Base-by-base conservation (phyloP, 2,888 invertebrate genomes). In the Anthoptus insignis region DNA sequence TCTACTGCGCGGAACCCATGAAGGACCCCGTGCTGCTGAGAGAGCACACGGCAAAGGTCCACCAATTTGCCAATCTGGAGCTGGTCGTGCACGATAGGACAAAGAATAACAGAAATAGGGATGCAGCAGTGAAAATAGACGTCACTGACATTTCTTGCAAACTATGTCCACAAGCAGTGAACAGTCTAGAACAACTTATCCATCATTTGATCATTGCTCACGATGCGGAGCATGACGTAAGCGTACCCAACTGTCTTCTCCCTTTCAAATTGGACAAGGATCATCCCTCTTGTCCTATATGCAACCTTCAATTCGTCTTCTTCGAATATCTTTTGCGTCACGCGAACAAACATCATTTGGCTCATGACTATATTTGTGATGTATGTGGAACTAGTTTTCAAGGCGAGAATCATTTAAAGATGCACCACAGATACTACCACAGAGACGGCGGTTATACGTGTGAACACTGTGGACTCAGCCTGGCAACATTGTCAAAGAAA, bases 301-400 rank as follows among this genome's bases (percentile, higher is more conserved):
- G 93, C 64, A 77, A 90, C 50, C 80, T 84, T 71, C 91, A 89
- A 60, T 93, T 93, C 47, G 87, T 84, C 0, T 93, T 90, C 78
- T 93, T 93, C 58, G 92, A 92, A 69, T 91, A 91, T 60, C 68
- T 93, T 0, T 73, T 93, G 0, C 77, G 92, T 0, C 93, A 93
- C 60, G 90, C 92, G 0, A 93, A 93, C 60, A 93, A 92, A 64
- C 79, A 90, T 21, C 92, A 93, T 64, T 72, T 93, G 0, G 83
- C 87, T 0, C 93, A 93, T n/a, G 89, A 91, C 47, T 93, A 91
- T 39, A 91, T 91, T 3, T 93, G 93, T 39, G 92, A 93, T 32
- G 88, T 92, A 0, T 93, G 93, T 29, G 92, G 92, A 0, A 89
- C 89, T 0, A 92, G 92, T 60, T 93, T 93, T 64, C 93, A 92